Evolutionary conservation across 2,113 vertebrate genomes (phyloP).

Genomic region (Chrysemys picta): DNA sequence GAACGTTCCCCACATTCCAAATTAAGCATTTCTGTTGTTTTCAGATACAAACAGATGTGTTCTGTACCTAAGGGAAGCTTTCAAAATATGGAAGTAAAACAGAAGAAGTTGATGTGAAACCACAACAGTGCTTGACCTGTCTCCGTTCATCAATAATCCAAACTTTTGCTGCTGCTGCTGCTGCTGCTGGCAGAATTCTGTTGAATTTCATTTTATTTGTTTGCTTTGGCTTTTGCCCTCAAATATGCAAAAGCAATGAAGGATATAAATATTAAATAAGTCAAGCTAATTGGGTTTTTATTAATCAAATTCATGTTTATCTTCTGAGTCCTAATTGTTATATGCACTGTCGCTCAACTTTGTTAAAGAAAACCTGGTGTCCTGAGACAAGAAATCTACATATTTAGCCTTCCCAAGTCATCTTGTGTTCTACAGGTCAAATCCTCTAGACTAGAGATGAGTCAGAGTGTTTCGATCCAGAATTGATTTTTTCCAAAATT

Average conservation of each 20-base stretch:
- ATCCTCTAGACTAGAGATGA: neutral
- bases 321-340: neutral
- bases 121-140: constrained; percentile 66
- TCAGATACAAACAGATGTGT: constrained; percentile 71
- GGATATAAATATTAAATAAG: neutral
- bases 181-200: constrained; percentile 66
- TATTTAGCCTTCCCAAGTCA: neutral
- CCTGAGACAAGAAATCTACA: neutral
- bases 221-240: constrained; percentile 32
- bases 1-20: constrained; percentile 73
- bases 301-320: neutral
- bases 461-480: neutral
- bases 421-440: neutral
- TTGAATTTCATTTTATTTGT: constrained; percentile 50
- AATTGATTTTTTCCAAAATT: neutral
- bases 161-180: constrained; percentile 58
- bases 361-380: neutral
- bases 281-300: neutral
- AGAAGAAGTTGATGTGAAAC: constrained; percentile 73
- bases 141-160: constrained; percentile 65
- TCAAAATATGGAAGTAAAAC: constrained; percentile 73
- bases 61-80: constrained; percentile 74
- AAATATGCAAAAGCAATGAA: neutral
- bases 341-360: neutral
- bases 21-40: constrained; percentile 63